phyloP scores from a whole-genome alignment of 2,797 vertebrate species.

The Parauchenoglanis punctatus region DNA sequence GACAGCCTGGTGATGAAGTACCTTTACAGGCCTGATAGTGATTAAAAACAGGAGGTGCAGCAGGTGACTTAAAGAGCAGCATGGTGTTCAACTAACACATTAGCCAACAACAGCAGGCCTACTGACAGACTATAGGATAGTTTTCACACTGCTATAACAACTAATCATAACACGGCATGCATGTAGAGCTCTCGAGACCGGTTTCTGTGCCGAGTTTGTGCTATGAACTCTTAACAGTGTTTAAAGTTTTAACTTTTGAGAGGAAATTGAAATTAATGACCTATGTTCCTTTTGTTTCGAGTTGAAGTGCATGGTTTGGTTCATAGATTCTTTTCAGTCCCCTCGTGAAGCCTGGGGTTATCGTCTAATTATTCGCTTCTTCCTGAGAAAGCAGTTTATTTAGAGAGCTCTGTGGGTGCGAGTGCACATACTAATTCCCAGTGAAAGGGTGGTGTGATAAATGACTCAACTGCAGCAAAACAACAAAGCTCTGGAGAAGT shows the following conservation, averaged over 20 bases:
- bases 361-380: slow-evolving; percentile 43
- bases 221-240: slow-evolving; percentile 23
- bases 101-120: slow-evolving; percentile 22
- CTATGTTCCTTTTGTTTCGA: slow-evolving; percentile 13
- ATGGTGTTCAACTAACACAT: slow-evolving; percentile 73
- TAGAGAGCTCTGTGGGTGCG: slow-evolving; percentile 37
- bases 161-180: slow-evolving; percentile 56
- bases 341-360: slow-evolving; percentile 37
- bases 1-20: slow-evolving; percentile 97
- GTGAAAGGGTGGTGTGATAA: slow-evolving; percentile 46
- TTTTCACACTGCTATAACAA: slow-evolving; percentile 31
- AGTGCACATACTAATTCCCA: slow-evolving; percentile 47
- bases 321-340: slow-evolving; percentile 35
- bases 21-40: slow-evolving; percentile 92
- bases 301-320: slow-evolving; percentile 33
- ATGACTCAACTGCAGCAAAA: slow-evolving; percentile 42
- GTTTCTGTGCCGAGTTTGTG: neutral
- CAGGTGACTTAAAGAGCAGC: slow-evolving; percentile 79
- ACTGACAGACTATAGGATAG: slow-evolving; percentile 34
- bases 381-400: slow-evolving; percentile 43
- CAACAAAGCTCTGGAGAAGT: slow-evolving; percentile 40
- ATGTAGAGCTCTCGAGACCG: slow-evolving; percentile 32
- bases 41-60: slow-evolving; percentile 74
- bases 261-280: slow-evolving; percentile 31
- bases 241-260: slow-evolving; percentile 15